Conservation (phyloP, 2,797 vertebrate species). For the Lutjanus campechanus region DNA sequence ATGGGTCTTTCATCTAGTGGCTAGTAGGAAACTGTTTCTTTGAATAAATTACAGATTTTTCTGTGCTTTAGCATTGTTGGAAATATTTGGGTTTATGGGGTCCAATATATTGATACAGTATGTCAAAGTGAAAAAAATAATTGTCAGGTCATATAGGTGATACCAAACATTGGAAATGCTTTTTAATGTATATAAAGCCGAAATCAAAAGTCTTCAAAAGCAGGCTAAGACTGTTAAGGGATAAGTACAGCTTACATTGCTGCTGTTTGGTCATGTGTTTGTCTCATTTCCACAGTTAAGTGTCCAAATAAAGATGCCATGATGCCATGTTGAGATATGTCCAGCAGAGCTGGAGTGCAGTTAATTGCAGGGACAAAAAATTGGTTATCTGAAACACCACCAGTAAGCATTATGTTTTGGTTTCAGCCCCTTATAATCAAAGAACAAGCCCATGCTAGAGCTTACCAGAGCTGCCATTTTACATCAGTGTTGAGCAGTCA, state of each 20-base stretch:
- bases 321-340: not conserved
- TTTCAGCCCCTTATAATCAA: conserved; percentile 28
- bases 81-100: no score
- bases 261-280: not conserved
- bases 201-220: no score
- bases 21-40: no score
- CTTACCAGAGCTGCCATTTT: conserved; percentile 31
- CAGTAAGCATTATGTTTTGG: conserved; percentile 30
- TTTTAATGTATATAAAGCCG: no score
- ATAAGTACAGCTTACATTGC: not conserved
- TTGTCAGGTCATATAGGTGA: no score
- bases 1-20: no score
- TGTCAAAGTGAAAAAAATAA: no score
- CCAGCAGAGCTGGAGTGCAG: not conserved
- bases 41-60: no score
- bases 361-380: conserved; percentile 2
- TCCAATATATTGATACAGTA: no score
- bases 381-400: not conserved
- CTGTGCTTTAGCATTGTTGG: no score
- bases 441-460: conserved; percentile 6
- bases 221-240: no score
- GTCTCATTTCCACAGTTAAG: not conserved
- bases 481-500: conserved; percentile 33
- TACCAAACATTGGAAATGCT: no score
- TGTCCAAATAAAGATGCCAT: not conserved